These are phyloP conservation scores for Myotis yumanensis DNA, from an alignment of 2,113 vertebrate genomes.

Conservation along the genomic window DNA sequence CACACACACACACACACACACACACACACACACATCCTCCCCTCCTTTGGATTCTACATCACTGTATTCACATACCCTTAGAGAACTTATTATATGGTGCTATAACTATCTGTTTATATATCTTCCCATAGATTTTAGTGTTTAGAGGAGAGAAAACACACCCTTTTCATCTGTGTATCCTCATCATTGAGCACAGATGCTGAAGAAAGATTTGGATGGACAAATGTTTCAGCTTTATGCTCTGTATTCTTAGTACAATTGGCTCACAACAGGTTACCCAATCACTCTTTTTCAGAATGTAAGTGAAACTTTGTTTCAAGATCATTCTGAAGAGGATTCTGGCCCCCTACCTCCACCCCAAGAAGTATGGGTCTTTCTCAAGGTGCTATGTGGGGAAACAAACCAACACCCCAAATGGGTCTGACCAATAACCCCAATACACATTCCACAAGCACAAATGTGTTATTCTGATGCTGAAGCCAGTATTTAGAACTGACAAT, in stretches of 20 bases:
- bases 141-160: constrained; percentile 37
- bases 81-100: neutral
- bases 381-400: neutral
- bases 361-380: neutral
- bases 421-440: neutral
- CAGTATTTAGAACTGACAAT: constrained; percentile 30
- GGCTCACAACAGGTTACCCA: neutral
- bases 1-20: neutral
- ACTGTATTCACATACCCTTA: neutral
- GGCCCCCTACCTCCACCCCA: neutral
- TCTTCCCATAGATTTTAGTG: constrained; percentile 55
- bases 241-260: neutral
- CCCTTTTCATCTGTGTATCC: constrained; percentile 18
- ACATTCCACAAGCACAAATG: neutral
- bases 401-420: neutral
- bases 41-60: neutral
- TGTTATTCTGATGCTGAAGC: constrained; percentile 27
- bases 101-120: constrained; percentile 59
- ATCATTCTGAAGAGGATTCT: neutral
- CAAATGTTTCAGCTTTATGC: neutral
- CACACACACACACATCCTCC: neutral
- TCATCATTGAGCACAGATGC: neutral
- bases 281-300: constrained; percentile 9
- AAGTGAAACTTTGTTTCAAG: neutral
- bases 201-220: neutral